Evolutionary conservation across 2,888 invertebrate species (phyloP), one percentile per base, ranked within the genome.

Genomic region (Sipha maydis): DNA sequence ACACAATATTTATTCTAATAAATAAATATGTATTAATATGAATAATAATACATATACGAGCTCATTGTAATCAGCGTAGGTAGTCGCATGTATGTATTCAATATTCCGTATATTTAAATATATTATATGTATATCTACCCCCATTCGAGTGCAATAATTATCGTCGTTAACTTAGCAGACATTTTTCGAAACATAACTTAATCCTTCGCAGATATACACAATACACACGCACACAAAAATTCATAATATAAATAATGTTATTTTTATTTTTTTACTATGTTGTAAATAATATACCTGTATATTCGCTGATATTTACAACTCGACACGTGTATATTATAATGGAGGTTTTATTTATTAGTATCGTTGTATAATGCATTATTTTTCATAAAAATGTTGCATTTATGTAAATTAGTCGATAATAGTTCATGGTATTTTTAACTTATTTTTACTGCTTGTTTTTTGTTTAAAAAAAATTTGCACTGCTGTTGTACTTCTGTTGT

Each of bases 271-370:
- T 0, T n/a, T n/a, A n/a, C n/a, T n/a, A n/a, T 21, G 21, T 9
- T 61, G 61, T 61, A 7, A 25, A 61, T 61, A 61, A 61, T 41
- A 61, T 61, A 61, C n/a, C 38, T 38, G n/a, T 67, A n/a, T 54
- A 28, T 38, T 80, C 67, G 80, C 80, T 67, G 67, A 80, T 67
- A 80, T 80, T 80, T 67, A 80, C 61, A 80, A 80, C 80, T 80
- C 80, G 9, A 80, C 80, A 61, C 19, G 41, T 56, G 38, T 25
- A 11, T 38, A 80, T 41, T 80, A 67, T 41, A 41, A 80, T 28
- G 28, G 67, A 41, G 17, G 38, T 41, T n/a, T 25, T 56, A 80
- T 80, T 80, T 67, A 80, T 80, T 61, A 67, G 21, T 25, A 9
- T 25, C 61, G 61, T 61, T 0, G 61, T 61, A 56, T 56, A 56